phyloP scores from a whole-genome alignment of 2,888 invertebrate species.

The Machimus atricapillus region DNA sequence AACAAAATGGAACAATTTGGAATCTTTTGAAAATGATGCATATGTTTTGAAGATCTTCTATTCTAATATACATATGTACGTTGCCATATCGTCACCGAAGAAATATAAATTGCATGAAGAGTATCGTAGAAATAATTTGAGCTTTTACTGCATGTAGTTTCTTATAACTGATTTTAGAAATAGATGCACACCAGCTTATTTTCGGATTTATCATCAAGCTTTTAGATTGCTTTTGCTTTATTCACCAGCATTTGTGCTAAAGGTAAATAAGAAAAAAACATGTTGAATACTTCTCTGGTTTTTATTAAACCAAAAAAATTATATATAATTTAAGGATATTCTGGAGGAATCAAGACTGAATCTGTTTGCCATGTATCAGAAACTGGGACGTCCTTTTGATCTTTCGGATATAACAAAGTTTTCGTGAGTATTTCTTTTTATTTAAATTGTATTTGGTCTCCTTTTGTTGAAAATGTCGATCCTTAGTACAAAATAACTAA shows the following conservation, averaged over 20 bases:
- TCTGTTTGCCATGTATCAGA: constrained; percentile 62
- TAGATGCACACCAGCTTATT: not conserved
- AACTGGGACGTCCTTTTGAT: constrained; percentile 61
- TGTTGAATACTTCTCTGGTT: not conserved
- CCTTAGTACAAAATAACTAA: no score
- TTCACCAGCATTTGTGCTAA: not conserved
- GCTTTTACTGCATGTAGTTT: not conserved
- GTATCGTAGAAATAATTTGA: not conserved
- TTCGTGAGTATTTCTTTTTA: constrained; percentile 54
- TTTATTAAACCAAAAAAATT: not conserved
- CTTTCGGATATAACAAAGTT: constrained; percentile 60
- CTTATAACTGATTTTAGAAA: not conserved
- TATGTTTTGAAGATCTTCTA: no score
- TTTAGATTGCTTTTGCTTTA: not conserved
- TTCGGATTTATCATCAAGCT: not conserved
- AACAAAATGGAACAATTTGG: no score
- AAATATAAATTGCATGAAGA: not conserved
- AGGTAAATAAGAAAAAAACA: not conserved
- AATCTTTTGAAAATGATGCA: no score
- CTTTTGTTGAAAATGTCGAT: no score
- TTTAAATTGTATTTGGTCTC: not conserved
- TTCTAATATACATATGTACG: no score
- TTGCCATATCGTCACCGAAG: not conserved
- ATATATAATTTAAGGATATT: constrained; percentile 54
- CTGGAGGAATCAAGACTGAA: constrained; percentile 60